A percentile compares a stretch with the other conserved stretches of the same genome.
Conservation (phyloP, 2,888 invertebrate species). For the Syrphus vitripennis region DNA sequence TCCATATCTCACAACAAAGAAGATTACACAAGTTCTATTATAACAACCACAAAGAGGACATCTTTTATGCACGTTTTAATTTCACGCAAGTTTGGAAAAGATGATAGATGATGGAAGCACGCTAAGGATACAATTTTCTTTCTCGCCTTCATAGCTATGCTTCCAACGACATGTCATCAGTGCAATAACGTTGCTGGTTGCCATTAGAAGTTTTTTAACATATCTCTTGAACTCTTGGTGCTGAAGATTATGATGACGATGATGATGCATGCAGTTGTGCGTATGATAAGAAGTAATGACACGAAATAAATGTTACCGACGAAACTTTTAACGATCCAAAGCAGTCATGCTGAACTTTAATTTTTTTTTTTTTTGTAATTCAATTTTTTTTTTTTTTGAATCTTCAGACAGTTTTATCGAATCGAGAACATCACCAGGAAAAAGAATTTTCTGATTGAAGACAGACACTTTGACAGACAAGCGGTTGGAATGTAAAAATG, state of each 20-base stretch:
- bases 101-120: conserved; percentile 17
- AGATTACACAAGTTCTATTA: not conserved
- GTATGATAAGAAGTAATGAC: conserved; percentile 46
- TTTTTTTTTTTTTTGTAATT: not conserved
- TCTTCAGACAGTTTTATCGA: not conserved
- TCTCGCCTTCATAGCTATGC: not conserved
- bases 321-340: not conserved
- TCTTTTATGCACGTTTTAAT: conserved; percentile 63
- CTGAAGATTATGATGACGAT: not conserved
- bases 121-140: not conserved
- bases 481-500: not conserved
- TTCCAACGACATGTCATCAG: not conserved
- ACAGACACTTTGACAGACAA: not conserved
- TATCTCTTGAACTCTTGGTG: not conserved
- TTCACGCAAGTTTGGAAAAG: conserved; percentile 50
- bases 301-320: conserved; percentile 13
- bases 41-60: conserved; percentile 51
- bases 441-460: not conserved
- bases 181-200: not conserved
- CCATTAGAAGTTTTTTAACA: not conserved
- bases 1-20: not conserved
- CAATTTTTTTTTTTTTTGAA: not conserved
- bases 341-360: not conserved
- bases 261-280: conserved; percentile 30
- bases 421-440: not conserved